Evolutionary conservation across 2,888 invertebrate species (phyloP).

Genomic region (Ophion ellenae): DNA sequence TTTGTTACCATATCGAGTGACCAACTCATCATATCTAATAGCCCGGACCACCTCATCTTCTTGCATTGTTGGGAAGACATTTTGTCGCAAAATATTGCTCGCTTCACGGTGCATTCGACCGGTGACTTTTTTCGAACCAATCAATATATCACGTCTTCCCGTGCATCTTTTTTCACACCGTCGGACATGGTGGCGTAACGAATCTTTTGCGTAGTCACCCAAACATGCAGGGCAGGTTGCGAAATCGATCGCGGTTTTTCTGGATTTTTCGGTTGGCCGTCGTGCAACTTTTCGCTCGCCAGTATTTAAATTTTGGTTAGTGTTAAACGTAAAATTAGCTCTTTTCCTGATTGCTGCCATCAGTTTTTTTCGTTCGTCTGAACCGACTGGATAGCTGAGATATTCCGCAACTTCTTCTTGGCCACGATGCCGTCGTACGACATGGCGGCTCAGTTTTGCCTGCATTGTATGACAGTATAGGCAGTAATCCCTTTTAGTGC

Average conservation of each 20-base stretch:
- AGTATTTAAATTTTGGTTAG: conserved; percentile 21
- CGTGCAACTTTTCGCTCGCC: conserved; percentile 36
- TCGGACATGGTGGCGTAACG: conserved; percentile 34
- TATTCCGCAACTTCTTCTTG: conserved; percentile 45
- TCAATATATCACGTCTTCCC: neutral
- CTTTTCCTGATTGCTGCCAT: conserved; percentile 47
- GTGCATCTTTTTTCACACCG: conserved; percentile 11
- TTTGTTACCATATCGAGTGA: conserved; percentile 49
- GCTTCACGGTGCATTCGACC: conserved; percentile 47
- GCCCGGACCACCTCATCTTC: conserved; percentile 40
- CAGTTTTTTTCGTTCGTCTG: conserved; percentile 35
- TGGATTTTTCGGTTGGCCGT: conserved; percentile 32
- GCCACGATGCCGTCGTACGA: conserved; percentile 24
- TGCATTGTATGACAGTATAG: conserved; percentile 50
- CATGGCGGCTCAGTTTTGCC: conserved; percentile 50
- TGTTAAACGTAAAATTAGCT: conserved; percentile 45
- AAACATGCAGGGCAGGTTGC: conserved; percentile 35
- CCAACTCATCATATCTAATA: conserved; percentile 49
- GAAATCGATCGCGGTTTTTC: conserved; percentile 29
- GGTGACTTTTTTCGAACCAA: conserved; percentile 3
- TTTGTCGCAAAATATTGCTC: conserved; percentile 29
- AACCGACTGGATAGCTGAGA: conserved; percentile 8
- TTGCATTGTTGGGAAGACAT: conserved; percentile 46
- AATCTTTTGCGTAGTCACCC: conserved; percentile 34
- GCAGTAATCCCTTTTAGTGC: conserved; percentile 50